A percentile compares a stretch with the other conserved stretches of the same genome.
phyloP scores from a whole-genome alignment of 1,140 invertebrate species.

The Chlorops oryzae region DNA sequence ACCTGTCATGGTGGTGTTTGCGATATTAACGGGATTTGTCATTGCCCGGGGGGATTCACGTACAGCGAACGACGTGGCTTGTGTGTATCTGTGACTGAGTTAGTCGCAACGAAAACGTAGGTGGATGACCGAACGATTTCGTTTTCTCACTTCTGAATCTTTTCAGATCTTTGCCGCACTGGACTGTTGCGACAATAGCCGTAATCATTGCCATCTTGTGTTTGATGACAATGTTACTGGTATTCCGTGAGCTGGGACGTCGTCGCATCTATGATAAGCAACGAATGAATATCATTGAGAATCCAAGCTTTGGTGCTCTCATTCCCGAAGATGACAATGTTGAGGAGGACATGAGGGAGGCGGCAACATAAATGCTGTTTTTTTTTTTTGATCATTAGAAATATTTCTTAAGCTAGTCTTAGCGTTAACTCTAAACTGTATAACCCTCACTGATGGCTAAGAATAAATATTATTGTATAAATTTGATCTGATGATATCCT shows the following conservation, averaged over 20 bases:
- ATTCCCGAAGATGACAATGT: constrained; percentile 25
- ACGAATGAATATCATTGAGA: constrained; percentile 33
- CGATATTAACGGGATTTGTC: constrained; percentile 1
- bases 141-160: too few relatives aligned
- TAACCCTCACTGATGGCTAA: too few relatives aligned
- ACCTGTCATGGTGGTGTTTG: constrained; percentile 13
- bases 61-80: constrained; percentile 8
- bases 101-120: too few relatives aligned
- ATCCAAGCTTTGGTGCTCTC: constrained; percentile 34
- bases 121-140: background rate
- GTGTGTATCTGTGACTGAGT: constrained; percentile 2
- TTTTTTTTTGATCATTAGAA: too few relatives aligned
- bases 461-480: background rate
- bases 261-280: constrained; percentile 21
- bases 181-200: constrained; percentile 11
- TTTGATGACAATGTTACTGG: constrained; percentile 23
- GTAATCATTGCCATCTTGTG: constrained; percentile 19
- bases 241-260: constrained; percentile 25
- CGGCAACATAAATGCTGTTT: background rate
- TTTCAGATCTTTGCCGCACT: too few relatives aligned
- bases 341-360: background rate
- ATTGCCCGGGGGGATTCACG: constrained; percentile 2
- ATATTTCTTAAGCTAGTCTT: too few relatives aligned
- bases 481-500: too few relatives aligned
- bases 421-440: too few relatives aligned